These are phyloP conservation scores for Acanthis flammea DNA, from an alignment of 2,797 vertebrate species.

Conservation along the genomic window DNA sequence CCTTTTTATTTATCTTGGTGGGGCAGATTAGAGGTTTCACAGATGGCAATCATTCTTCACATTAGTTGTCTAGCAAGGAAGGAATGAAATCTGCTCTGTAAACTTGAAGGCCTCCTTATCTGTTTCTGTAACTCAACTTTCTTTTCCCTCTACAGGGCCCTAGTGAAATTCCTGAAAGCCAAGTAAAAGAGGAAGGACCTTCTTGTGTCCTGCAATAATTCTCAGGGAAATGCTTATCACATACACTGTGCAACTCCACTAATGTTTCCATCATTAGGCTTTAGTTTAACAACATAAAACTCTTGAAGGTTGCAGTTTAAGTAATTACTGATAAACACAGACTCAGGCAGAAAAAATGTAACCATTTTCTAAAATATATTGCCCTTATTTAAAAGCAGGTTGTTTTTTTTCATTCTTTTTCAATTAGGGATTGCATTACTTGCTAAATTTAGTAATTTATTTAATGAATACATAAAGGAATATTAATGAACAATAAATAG, in stretches of 20 bases:
- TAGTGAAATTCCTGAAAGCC: not conserved
- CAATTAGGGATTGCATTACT: not conserved
- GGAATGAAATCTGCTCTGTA: slow-evolving; percentile 25
- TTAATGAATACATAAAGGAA: not conserved
- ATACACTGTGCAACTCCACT: not conserved
- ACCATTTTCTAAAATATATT: not conserved
- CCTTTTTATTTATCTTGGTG: slow-evolving; percentile 30
- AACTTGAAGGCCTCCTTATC: slow-evolving; percentile 38
- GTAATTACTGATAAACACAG: not conserved
- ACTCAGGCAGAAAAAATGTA: not conserved
- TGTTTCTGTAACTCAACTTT: slow-evolving; percentile 10
- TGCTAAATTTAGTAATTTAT: not conserved
- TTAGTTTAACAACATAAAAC: not conserved
- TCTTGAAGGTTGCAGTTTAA: not conserved
- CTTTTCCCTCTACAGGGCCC: not conserved
- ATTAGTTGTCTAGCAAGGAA: not conserved
- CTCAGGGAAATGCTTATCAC: not conserved
- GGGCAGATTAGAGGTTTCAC: slow-evolving; percentile 42
- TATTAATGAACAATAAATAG: not conserved
- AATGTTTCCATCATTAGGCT: not conserved
- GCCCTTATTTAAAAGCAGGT: not conserved
- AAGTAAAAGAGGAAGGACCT: not conserved
- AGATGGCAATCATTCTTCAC: slow-evolving; percentile 28
- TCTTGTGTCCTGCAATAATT: not conserved
- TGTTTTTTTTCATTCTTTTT: not conserved